Conservation (phyloP, 2,797 vertebrate genomes). For the Acanthiza pusilla region DNA sequence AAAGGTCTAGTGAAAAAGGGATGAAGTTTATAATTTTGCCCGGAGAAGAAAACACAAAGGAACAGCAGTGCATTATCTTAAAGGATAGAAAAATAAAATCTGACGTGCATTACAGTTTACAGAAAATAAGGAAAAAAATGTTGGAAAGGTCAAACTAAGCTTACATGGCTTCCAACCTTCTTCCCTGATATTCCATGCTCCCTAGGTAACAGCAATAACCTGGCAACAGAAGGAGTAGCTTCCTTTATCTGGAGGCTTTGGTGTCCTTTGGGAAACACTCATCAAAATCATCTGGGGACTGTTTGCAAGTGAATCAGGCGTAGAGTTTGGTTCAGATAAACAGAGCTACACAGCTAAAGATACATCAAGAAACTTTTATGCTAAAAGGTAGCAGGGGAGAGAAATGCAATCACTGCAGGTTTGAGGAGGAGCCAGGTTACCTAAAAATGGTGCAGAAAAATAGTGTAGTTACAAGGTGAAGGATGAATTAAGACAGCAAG, state of each 20-base stretch:
- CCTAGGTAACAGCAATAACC: neutral
- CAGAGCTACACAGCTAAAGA: neutral
- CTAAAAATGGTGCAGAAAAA: neutral
- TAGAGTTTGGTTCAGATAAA: neutral
- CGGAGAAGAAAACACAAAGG: neutral
- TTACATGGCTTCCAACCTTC: neutral
- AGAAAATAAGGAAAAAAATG: neutral
- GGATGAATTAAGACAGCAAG: neutral
- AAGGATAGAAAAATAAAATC: neutral
- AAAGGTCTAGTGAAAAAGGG: neutral
- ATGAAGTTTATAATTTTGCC: neutral
- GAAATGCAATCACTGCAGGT: neutral
- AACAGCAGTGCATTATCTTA: fast-evolving
- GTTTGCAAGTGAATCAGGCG: neutral
- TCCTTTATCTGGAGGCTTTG: neutral
- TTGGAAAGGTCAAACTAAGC: neutral
- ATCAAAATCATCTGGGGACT: neutral
- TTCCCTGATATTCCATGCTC: neutral
- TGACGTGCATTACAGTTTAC: fast-evolving
- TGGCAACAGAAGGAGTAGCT: neutral
- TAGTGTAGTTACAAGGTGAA: neutral
- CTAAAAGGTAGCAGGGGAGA: neutral
- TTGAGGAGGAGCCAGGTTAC: neutral
- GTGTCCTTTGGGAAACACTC: neutral
- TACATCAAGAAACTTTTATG: neutral